Base-by-base conservation (phyloP, 1,140 invertebrate genomes). In the Dendroctonus valens region DNA sequence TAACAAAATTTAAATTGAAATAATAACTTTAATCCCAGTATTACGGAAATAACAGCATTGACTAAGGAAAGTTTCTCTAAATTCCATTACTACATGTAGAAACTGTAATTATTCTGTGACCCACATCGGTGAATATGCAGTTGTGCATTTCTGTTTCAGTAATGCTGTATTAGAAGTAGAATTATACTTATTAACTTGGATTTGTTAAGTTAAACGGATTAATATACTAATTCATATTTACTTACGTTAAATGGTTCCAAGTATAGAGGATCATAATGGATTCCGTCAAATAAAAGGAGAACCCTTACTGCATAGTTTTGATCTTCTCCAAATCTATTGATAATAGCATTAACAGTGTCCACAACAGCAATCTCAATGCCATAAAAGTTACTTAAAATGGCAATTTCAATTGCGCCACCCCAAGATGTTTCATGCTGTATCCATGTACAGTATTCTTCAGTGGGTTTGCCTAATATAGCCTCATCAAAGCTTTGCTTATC, bases 281-380 rank as follows among this genome's bases (percentile, higher is more conserved):
- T 93, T 15, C 96, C 96, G 82, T 98, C 94, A 78, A 97, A 98
- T 52, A 98, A 84, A 3, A 98, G 81, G 76, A 97, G 92, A 8
- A 96, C 91, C 75, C 95, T 80, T 52, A 91, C 81, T 14, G 86
- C 80, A 76, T 94, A 97, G 73, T 90, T 86, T 74, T 91, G 87
- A 81, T 97, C 93, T 79, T 98, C 95, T 5, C 96, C 96, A 81
- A 98, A 98, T 73, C 91, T 86, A 77, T 96, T 95, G 41, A 97
- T 91, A 64, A 92, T 89, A 39, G 87, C 88, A 80, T 93, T 93
- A 67, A 95, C 86, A 44, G 92, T 95, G 77, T 98, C 92, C 5
- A 97, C 90, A 6, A 97, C 95, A 72, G 90, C 93, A 79, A 98
- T 97, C 84, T 98, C 95, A 67, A 96, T 79, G 44, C 89, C 88